Evolutionary conservation across 2,113 vertebrate species (phyloP), one percentile per base, ranked within the genome.

Genomic region (Bos javanicus): DNA sequence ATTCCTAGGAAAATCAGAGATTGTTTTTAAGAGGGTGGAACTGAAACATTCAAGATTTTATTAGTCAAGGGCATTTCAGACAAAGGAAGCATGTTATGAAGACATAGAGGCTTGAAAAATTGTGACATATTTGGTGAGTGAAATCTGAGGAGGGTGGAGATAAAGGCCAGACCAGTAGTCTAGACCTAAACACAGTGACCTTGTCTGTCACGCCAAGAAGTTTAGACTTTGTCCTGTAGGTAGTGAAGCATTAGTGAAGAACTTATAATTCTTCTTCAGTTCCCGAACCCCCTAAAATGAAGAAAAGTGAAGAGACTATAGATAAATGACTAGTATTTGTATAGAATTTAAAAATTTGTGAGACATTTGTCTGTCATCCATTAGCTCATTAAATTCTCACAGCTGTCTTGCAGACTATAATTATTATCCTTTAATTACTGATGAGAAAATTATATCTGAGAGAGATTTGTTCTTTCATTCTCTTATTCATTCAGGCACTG

Each of bases 361-460:
- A 92, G 30, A 7, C 52, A 60, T 95, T 97, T 94, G 96, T 78
- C 71, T 96, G 39, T 88, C 71, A 67, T 87, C 82, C 43, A 33
- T 84, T 83, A 71, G 43, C 14, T 76, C 3, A 46, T 90, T 80
- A n/a, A 62, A 62, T 95, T 81, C 64, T 86, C 54, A 62, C 17
- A 94, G 23, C 36, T 28, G 8, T 90, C 76, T 16, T 87, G 3
- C 5, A 64, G 46, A 74, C 64, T 80, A 3, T 90, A 78, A 82
- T 74, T 87, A 74, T 71, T 59, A 83, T 92, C 28, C 54, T 86
- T 93, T 90, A 84, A n/a, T 57, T 95, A 80, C 25, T 94, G 56
- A 54, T 83, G 56, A 95, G 30, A 26, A 87, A 90, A 83, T 76
- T 74, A 28, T 39, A 64, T 46, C 7, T 92, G 56, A 59, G 52